Evolutionary conservation across 2,113 vertebrate genomes (phyloP).

Genomic region (Montifringilla adamsi): DNA sequence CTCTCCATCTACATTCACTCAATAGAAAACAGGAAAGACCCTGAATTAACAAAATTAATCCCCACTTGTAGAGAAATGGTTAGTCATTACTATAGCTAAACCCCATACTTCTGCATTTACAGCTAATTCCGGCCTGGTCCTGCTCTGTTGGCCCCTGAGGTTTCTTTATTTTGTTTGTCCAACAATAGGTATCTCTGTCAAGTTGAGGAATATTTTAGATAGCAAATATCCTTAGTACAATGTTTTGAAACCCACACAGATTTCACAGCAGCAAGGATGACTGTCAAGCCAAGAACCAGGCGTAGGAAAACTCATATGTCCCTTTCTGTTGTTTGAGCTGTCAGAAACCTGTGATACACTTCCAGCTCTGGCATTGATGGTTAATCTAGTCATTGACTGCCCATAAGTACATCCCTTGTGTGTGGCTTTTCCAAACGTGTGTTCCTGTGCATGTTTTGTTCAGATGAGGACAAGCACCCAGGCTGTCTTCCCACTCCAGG

Average conservation of each 20-base stretch:
- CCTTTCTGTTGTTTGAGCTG: not conserved
- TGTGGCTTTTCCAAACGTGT: not conserved
- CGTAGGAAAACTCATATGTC: not conserved
- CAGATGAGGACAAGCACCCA: not conserved
- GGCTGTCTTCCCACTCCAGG: not conserved
- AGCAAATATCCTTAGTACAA: not conserved
- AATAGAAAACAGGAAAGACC: not conserved
- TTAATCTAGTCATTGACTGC: not conserved
- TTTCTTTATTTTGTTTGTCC: not conserved
- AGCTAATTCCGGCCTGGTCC: not conserved
- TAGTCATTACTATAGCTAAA: not conserved
- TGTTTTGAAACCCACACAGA: not conserved
- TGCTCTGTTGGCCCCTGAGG: not conserved
- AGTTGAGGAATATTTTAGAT: not conserved
- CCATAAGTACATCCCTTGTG: not conserved
- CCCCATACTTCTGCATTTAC: not conserved
- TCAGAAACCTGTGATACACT: not conserved
- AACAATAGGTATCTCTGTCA: not conserved
- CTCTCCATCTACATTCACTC: not conserved
- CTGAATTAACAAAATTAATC: not conserved
- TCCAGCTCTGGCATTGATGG: not conserved
- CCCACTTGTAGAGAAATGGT: not conserved
- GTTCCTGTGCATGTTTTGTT: not conserved
- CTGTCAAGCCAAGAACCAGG: not conserved
- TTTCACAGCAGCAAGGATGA: not conserved